Evolutionary conservation across 2,113 vertebrate species (phyloP).

Genomic region (Centropristis striata): DNA sequence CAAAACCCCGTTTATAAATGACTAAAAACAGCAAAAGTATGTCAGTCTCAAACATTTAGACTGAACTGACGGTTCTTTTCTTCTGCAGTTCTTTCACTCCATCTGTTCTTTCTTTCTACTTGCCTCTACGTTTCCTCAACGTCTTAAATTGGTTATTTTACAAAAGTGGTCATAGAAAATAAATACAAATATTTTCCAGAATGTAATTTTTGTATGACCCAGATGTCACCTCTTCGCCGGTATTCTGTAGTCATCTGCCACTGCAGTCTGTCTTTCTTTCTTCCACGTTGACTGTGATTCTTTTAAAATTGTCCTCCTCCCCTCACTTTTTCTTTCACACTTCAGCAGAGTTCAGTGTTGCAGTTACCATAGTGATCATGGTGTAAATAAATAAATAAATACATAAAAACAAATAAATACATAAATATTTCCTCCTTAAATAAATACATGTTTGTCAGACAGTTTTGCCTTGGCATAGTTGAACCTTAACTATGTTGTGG

Average conservation of each 20-base stretch:
- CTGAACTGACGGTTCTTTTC: slow-evolving; percentile 51
- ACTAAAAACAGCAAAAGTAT: slow-evolving; percentile 75
- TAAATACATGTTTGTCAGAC: slow-evolving; percentile 77
- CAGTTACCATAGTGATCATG: slow-evolving; percentile 39
- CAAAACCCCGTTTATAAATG: slow-evolving; percentile 62
- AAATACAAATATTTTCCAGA: slow-evolving; percentile 82
- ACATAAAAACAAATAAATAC: slow-evolving; percentile 87
- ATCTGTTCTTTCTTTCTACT: slow-evolving; percentile 30
- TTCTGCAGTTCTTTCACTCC: slow-evolving; percentile 46
- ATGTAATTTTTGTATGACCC: slow-evolving; percentile 55
- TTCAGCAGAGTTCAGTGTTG: slow-evolving; percentile 48
- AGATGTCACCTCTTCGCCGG: slow-evolving; percentile 35
- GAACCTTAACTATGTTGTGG: slow-evolving; percentile 3
- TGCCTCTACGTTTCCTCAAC: slow-evolving; percentile 23
- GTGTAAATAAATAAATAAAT: slow-evolving; percentile 85
- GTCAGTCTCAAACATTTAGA: slow-evolving; percentile 57
- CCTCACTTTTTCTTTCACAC: slow-evolving; percentile 27
- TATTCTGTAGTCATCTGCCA: slow-evolving; percentile 46
- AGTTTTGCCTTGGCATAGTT: slow-evolving; percentile 66
- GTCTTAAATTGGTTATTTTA: slow-evolving; percentile 74
- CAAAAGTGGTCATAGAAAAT: slow-evolving; percentile 85
- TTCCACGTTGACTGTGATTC: background rate
- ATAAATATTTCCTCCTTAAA: slow-evolving; percentile 82
- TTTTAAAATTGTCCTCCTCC: slow-evolving; percentile 10
- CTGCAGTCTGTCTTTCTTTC: slow-evolving; percentile 8